phyloP scores from a whole-genome alignment of 2,113 vertebrate genomes.

The Lasiurus borealis region DNA sequence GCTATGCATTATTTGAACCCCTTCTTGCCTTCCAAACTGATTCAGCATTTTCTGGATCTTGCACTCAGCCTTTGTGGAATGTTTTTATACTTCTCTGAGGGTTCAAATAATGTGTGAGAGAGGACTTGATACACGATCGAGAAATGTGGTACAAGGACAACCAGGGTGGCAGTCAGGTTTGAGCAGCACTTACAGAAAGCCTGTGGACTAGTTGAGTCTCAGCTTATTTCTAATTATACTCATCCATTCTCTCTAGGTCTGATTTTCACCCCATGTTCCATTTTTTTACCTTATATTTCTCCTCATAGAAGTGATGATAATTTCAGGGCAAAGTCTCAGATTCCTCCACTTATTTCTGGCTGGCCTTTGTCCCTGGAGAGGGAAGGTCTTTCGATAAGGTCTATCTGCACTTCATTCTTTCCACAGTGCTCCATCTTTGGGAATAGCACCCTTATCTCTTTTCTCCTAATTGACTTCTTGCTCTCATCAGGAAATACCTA shows the following conservation, averaged over 20 bases:
- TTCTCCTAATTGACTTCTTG: background rate
- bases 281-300: conserved; percentile 1
- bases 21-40: background rate
- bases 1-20: background rate
- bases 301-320: background rate
- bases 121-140: background rate
- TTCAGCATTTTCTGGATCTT: background rate
- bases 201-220: background rate
- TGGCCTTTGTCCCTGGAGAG: background rate
- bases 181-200: background rate
- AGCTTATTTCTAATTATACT: background rate
- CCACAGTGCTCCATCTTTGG: background rate
- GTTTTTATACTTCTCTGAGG: background rate
- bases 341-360: background rate
- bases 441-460: background rate
- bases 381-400: background rate
- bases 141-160: background rate
- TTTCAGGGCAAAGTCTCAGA: background rate
- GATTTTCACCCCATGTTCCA: background rate
- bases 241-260: background rate
- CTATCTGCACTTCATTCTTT: background rate
- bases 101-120: background rate
- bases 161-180: background rate
- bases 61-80: background rate
- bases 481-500: conserved; percentile 12